These are phyloP conservation scores for Therioaphis trifolii DNA, from an alignment of 2,888 invertebrate species.

Conservation along the genomic window DNA sequence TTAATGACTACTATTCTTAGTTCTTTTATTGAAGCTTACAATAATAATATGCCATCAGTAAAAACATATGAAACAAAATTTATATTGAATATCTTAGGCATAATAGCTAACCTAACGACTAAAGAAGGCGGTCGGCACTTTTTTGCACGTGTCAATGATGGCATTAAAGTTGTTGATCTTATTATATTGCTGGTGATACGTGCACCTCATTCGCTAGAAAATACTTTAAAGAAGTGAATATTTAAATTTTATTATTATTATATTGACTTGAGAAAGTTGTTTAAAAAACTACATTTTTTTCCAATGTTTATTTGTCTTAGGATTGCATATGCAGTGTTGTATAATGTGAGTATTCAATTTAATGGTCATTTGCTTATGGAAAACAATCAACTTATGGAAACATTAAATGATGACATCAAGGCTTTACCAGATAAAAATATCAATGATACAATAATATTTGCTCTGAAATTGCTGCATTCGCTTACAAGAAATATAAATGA, in stretches of 20 bases:
- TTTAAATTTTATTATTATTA: neutral
- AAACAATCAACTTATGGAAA: constrained; percentile 44
- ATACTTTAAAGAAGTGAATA: constrained; percentile 46
- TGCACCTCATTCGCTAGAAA: constrained; percentile 13
- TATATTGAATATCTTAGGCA: constrained; percentile 34
- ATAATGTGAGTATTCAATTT: constrained; percentile 42
- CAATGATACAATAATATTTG: constrained; percentile 10
- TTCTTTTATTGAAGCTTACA: constrained; percentile 17
- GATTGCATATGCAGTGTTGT: constrained; percentile 13
- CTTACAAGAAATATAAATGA: constrained; percentile 33
- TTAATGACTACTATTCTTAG: constrained; percentile 28
- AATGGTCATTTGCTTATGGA: constrained; percentile 40
- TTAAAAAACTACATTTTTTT: neutral
- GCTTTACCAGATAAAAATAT: neutral
- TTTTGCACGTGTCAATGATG: constrained; percentile 43
- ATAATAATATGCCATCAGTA: constrained; percentile 17
- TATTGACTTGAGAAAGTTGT: neutral
- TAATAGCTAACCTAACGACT: constrained; percentile 36
- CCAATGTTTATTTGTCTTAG: constrained; percentile 3
- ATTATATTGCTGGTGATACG: neutral
- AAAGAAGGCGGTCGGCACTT: constrained; percentile 37
- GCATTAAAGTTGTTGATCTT: constrained; percentile 21
- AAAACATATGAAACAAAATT: constrained; percentile 27
- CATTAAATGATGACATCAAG: constrained; percentile 29
- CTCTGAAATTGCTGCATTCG: constrained; percentile 25